phyloP scores from a whole-genome alignment of 1,140 invertebrate genomes.

The Calosoma granatense region DNA sequence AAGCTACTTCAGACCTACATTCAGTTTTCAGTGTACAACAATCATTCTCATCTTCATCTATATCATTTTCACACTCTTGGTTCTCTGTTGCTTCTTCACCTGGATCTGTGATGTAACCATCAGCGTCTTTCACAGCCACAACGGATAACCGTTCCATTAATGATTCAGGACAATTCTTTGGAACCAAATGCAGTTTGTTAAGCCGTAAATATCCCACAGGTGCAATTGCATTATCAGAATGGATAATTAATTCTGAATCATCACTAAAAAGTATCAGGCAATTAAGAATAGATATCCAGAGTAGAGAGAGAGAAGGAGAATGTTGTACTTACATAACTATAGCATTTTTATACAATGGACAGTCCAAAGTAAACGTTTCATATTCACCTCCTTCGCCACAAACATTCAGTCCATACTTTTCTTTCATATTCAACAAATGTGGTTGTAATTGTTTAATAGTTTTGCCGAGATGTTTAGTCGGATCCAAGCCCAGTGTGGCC shows the following conservation, averaged over 20 bases:
- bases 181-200: constrained; percentile 64
- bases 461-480: constrained; percentile 77
- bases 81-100: constrained; percentile 42
- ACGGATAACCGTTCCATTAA: constrained; percentile 39
- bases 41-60: constrained; percentile 19
- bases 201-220: constrained; percentile 89
- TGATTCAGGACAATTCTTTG: constrained; percentile 42
- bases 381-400: constrained; percentile 99
- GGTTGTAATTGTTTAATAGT: constrained; percentile 74
- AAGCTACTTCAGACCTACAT: constrained; percentile 28
- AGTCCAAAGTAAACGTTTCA: constrained; percentile 95
- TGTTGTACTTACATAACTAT: constrained; percentile 73
- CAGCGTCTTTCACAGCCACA: constrained; percentile 42
- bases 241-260: constrained; percentile 77
- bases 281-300: neutral
- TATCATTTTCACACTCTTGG: constrained; percentile 37
- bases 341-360: constrained; percentile 85
- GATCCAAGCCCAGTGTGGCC: constrained; percentile 81
- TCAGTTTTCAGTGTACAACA: constrained; percentile 31
- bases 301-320: no score
- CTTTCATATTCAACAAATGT: constrained; percentile 77
- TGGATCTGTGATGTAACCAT: constrained; percentile 46
- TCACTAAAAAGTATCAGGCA: constrained; percentile 51
- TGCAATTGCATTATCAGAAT: constrained; percentile 83
- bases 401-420: constrained; percentile 92